Conservation (phyloP, 2,797 vertebrate genomes). For the Galaxias olidus region DNA sequence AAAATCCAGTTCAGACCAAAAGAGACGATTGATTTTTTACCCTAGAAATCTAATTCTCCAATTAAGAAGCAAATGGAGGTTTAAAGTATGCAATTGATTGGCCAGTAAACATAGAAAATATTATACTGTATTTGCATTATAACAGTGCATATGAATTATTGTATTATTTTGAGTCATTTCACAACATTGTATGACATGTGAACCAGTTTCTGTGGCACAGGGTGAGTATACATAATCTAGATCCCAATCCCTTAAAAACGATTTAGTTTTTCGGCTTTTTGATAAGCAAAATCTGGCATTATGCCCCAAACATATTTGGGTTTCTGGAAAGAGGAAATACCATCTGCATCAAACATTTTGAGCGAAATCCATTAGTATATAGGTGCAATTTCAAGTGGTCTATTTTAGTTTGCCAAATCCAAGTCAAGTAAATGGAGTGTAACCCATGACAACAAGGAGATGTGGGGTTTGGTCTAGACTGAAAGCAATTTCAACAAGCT, state of each 20-base stretch:
- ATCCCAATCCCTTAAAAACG: not conserved
- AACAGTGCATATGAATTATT: not conserved
- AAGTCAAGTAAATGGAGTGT: slow-evolving; percentile 59
- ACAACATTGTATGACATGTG: not conserved
- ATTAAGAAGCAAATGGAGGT: too few species aligned
- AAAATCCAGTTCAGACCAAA: too few species aligned
- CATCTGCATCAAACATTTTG: slow-evolving; percentile 36
- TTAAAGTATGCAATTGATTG: too few species aligned
- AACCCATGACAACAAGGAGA: slow-evolving; percentile 56
- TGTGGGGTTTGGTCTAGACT: slow-evolving; percentile 59
- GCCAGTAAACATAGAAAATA: too few species aligned
- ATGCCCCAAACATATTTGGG: slow-evolving; percentile 25
- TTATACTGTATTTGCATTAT: too few species aligned
- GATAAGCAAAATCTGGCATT: slow-evolving; percentile 19
- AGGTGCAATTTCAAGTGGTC: slow-evolving; percentile 57
- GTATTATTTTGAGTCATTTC: not conserved
- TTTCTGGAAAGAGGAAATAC: slow-evolving; percentile 30
- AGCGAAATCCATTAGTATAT: slow-evolving; percentile 39
- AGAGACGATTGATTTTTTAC: too few species aligned
- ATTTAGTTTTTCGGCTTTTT: slow-evolving; percentile 12
- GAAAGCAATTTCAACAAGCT: slow-evolving; percentile 62
- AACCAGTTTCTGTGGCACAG: not conserved
- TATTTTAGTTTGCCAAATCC: slow-evolving; percentile 44
- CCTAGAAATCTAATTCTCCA: too few species aligned
- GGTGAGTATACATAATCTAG: not conserved